These are phyloP conservation scores for Eurosta solidaginis DNA, from an alignment of 1,140 invertebrate genomes.

Conservation along the genomic window DNA sequence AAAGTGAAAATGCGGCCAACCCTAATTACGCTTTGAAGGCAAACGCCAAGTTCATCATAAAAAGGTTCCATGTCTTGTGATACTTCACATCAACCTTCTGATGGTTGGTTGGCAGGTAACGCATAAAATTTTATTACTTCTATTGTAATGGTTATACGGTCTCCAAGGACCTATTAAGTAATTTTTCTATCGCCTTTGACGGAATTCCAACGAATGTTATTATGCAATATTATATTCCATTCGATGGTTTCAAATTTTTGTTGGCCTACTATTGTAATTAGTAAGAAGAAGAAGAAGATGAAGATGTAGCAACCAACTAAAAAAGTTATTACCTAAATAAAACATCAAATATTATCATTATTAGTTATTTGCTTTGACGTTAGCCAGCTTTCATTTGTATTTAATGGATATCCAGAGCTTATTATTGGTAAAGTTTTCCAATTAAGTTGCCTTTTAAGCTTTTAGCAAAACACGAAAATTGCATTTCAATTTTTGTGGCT, in stretches of 20 bases:
- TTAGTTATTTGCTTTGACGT: background rate
- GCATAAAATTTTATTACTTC: conserved; percentile 14
- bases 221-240: background rate
- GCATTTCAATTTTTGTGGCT: background rate
- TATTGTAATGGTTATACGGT: background rate
- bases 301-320: background rate
- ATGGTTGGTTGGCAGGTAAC: background rate
- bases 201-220: background rate
- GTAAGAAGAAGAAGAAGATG: background rate
- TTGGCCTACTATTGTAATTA: background rate
- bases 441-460: background rate
- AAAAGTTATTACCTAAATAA: background rate
- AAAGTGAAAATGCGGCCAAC: too few relatives aligned
- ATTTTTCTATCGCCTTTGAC: background rate
- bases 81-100: background rate
- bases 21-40: too few relatives aligned
- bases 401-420: too few relatives aligned
- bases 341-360: background rate
- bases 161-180: conserved; percentile 21
- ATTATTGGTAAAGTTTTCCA: conserved; percentile 14
- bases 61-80: too few relatives aligned
- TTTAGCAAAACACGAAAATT: background rate
- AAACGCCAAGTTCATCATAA: too few relatives aligned
- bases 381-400: background rate
- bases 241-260: background rate